A percentile compares a stretch with the other conserved stretches of the same genome.
These are phyloP conservation scores for Phoxinus phoxinus DNA, from an alignment of 2,113 vertebrate species.

Conservation along the genomic window DNA sequence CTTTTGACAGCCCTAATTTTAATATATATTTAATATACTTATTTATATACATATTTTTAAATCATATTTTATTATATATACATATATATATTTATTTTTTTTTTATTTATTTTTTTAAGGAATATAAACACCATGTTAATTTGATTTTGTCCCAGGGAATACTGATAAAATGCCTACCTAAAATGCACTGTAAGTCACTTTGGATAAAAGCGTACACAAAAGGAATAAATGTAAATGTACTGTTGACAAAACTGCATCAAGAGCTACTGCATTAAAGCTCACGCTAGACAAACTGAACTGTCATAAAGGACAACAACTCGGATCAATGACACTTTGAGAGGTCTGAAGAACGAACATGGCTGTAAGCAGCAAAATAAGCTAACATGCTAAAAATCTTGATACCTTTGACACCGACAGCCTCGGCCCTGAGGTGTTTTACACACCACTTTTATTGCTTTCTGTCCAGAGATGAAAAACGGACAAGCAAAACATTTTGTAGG, in stretches of 20 bases:
- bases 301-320: constrained; percentile 14
- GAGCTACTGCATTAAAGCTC: background rate
- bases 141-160: no score
- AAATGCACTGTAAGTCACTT: background rate
- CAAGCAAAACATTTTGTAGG: constrained; percentile 54
- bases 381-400: constrained; percentile 36
- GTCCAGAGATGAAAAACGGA: constrained; percentile 55
- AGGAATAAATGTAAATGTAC: background rate
- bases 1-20: no score
- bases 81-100: no score
- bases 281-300: background rate
- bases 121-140: no score
- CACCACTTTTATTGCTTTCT: constrained; percentile 50
- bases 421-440: constrained; percentile 17
- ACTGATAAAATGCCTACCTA: background rate
- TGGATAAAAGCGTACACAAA: background rate
- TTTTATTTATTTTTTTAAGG: no score
- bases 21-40: no score
- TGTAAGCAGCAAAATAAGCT: constrained; percentile 1
- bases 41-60: no score
- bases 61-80: no score
- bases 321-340: constrained; percentile 24
- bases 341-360: constrained; percentile 17
- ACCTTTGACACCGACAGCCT: constrained; percentile 25
- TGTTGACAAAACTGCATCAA: background rate